Conservation (phyloP, 2,888 invertebrate species). For the Caenorhabditis zanzibari region DNA sequence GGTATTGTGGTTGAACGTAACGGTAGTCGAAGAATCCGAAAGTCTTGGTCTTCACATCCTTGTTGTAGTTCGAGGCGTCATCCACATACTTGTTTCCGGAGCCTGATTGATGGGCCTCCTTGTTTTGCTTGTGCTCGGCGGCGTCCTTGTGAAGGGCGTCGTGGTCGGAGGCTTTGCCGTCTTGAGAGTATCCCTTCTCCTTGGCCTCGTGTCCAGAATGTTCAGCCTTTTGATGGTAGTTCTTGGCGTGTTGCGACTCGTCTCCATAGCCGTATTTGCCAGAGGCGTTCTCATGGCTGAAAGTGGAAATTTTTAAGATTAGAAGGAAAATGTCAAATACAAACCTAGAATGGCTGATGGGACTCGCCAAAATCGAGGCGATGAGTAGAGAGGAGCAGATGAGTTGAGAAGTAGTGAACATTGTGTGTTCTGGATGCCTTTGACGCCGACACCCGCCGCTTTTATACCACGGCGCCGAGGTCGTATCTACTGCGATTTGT, state of each 20-base stretch:
- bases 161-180: constrained; percentile 70
- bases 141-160: constrained; percentile 67
- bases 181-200: constrained; percentile 64
- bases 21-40: constrained; percentile 80
- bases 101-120: constrained; percentile 68
- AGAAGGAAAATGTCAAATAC: background rate
- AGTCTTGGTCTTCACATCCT: constrained; percentile 78
- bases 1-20: constrained; percentile 80
- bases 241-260: constrained; percentile 68
- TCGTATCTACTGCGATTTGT: constrained; percentile 66
- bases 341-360: constrained; percentile 62
- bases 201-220: constrained; percentile 68
- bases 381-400: constrained; percentile 63
- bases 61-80: constrained; percentile 73
- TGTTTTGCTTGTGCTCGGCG: constrained; percentile 68
- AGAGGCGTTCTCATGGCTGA: constrained; percentile 65
- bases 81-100: constrained; percentile 73
- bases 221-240: constrained; percentile 66
- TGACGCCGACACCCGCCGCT: constrained; percentile 41
- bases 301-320: constrained; percentile 6
- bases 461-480: constrained; percentile 63
- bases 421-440: constrained; percentile 61
- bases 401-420: constrained; percentile 62
- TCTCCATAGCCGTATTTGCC: constrained; percentile 70
- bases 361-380: constrained; percentile 44